Conservation (phyloP, 2,888 invertebrate genomes). For the Cryptocheilus praepositus region DNA sequence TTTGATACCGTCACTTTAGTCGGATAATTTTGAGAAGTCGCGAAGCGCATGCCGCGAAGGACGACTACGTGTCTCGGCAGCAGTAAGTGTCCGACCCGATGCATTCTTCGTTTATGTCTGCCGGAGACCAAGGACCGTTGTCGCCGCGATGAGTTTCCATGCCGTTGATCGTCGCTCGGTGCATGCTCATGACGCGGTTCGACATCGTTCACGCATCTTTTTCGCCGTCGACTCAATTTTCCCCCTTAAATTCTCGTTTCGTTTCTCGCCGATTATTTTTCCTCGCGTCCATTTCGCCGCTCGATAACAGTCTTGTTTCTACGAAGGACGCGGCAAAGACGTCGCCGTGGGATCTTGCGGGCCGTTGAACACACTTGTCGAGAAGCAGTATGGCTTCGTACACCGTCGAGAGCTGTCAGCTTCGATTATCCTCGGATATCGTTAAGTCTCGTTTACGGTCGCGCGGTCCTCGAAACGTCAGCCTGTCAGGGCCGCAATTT, state of each 20-base stretch:
- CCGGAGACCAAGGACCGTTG: too few species aligned
- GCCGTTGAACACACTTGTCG: constrained; percentile 12
- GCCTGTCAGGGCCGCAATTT: constrained; percentile 60
- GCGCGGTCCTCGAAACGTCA: constrained; percentile 56
- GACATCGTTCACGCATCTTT: too few species aligned
- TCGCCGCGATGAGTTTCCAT: too few species aligned
- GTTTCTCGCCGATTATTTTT: constrained; percentile 14
- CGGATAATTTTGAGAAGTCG: too few species aligned
- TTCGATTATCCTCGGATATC: constrained; percentile 50
- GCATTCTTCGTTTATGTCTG: too few species aligned
- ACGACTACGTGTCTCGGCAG: too few species aligned
- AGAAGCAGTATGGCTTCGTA: constrained; percentile 12
- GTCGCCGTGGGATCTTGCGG: constrained; percentile 5
- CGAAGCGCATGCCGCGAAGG: too few species aligned
- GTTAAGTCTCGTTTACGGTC: constrained; percentile 40
- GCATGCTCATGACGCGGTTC: too few species aligned
- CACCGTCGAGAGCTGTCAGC: constrained; percentile 46
- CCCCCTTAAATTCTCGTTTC: constrained; percentile 21
- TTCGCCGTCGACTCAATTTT: too few species aligned
- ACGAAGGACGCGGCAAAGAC: constrained; percentile 14
- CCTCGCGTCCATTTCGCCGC: constrained; percentile 21
- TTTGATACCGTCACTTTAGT: too few species aligned
- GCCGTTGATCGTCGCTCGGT: too few species aligned
- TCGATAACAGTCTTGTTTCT: constrained; percentile 33
- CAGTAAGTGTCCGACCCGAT: too few species aligned